Evolutionary conservation across 2,113 vertebrate genomes (phyloP).

Genomic region (Pluvialis apricaria): DNA sequence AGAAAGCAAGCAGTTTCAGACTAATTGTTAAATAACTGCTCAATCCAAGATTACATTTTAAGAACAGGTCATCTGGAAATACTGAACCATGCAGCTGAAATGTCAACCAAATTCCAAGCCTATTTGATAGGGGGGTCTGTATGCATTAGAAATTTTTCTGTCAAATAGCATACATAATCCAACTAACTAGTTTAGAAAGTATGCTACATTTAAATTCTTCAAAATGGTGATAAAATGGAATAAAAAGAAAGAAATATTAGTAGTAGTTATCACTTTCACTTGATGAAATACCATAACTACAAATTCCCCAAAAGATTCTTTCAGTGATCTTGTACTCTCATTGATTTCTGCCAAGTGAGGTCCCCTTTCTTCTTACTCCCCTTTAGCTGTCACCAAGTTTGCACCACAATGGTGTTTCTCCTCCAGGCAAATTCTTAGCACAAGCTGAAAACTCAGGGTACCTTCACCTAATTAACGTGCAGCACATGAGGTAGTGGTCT

Average conservation of each 20-base stretch:
- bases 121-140: not conserved
- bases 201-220: not conserved
- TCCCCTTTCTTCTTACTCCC: not conserved
- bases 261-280: not conserved
- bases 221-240: not conserved
- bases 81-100: not conserved
- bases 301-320: not conserved
- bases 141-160: not conserved
- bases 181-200: not conserved
- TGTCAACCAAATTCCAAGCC: not conserved
- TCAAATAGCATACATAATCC: not conserved
- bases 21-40: not conserved
- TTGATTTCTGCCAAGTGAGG: not conserved
- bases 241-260: not conserved
- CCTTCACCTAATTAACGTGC: not conserved
- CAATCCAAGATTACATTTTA: not conserved
- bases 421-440: not conserved
- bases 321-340: not conserved
- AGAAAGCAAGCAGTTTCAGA: not conserved
- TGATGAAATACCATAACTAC: not conserved
- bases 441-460: not conserved
- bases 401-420: not conserved
- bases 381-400: not conserved
- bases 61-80: not conserved
- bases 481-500: not conserved